Percentiles rank a stretch among this genome's conserved stretches.
Conservation (phyloP, 2,888 invertebrate species). For the Allygus modestus region DNA sequence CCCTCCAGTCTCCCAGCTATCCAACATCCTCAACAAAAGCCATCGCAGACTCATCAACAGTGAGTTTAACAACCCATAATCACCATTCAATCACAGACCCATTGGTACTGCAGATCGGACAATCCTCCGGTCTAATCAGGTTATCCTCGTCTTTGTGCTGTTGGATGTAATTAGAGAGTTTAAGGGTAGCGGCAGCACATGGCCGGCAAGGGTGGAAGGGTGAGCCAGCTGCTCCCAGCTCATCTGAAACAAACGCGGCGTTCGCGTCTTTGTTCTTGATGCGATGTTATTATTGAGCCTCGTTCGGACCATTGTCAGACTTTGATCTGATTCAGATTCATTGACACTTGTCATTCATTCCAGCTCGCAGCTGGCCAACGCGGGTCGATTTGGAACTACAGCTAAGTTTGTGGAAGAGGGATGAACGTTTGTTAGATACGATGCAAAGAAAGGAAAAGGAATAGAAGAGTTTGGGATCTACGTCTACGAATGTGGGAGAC, state of each 20-base stretch:
- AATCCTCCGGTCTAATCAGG: background rate
- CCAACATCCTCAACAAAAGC: too few relatives aligned
- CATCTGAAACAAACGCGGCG: background rate
- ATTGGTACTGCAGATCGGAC: background rate
- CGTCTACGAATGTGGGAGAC: too few relatives aligned
- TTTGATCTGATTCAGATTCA: constrained; percentile 48
- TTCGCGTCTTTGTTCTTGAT: constrained; percentile 27
- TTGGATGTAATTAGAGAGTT: constrained; percentile 48
- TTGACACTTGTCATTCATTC: constrained; percentile 45
- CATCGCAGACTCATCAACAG: background rate
- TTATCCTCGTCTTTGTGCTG: constrained; percentile 23
- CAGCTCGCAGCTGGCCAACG: background rate
- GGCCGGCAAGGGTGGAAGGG: background rate
- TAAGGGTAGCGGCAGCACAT: constrained; percentile 6
- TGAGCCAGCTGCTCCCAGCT: constrained; percentile 15
- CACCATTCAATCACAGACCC: background rate
- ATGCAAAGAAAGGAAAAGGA: too few relatives aligned
- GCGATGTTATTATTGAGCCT: constrained; percentile 28
- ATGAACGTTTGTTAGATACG: background rate
- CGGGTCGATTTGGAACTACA: background rate
- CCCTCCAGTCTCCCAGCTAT: background rate
- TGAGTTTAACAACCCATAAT: background rate
- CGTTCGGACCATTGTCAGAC: constrained; percentile 9
- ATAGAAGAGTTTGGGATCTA: too few relatives aligned
- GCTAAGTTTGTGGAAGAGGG: background rate